Evolutionary conservation across 1,140 invertebrate genomes (phyloP), one percentile per base, ranked within the genome.

Genomic region (Magallana angulata): DNA sequence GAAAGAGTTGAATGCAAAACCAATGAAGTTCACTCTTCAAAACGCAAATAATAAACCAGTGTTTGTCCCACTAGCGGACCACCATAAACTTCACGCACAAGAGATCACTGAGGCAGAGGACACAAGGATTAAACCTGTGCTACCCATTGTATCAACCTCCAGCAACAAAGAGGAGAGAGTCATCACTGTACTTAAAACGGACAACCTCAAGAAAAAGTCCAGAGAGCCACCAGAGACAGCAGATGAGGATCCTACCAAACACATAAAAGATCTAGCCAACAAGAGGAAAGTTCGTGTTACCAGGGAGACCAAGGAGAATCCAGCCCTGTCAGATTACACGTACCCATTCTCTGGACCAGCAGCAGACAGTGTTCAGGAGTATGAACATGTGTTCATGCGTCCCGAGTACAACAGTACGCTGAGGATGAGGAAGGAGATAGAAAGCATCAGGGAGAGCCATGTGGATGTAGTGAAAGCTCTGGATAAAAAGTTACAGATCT

Each of bases 361-460:
- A 18, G 76, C 59, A 9, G 82, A 86, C n/a, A 62, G 48, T 9
- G 84, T 84, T 48, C 57, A 18, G 4, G 90, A 91, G 30, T 90
- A 88, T 85, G 92, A 93, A 84, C 91, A 93, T 88, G 89, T 92
- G 36, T 93, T 93, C 88, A 89, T 91, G 8, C 68, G 92, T 18
- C 93, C 93, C 30, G 93, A 94, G 82, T 94, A 91, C 68, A 93
- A 93, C 83, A 93, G 91, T 48, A 92, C 93, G 5, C 81, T 94
- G 58, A 91, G 91, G 85, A 87, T 93, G 11, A 88, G 90, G 11
- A 80, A 89, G 58, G 92, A 93, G 83, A 87, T 93, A 83, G 90
- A 92, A 59, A 85, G 87, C 57, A 71, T 93, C 9, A 91, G 90
- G 57, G 88, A 86, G 0, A 71, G 85, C 60, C 71, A 89, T 9